Evolutionary conservation across 2,113 vertebrate genomes (phyloP), one percentile per base, ranked within the genome.

Genomic region (Cardinalis cardinalis): DNA sequence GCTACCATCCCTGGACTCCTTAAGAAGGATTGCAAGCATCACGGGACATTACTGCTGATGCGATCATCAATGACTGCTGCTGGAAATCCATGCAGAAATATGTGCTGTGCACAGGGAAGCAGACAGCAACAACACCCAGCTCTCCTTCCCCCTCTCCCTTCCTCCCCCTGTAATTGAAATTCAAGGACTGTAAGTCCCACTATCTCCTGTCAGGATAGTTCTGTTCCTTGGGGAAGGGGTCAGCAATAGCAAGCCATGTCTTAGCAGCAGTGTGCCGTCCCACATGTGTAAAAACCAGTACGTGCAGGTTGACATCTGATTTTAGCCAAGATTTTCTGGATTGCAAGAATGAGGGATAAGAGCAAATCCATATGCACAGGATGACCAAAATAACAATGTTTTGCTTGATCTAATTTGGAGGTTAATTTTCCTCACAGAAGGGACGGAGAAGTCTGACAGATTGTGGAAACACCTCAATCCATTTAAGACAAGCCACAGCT

Each of bases 71-170:
- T 82, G 81, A 63, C 74, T 95, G 78, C 84, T 83, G 84, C 90
- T 90, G 68, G 66, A 94, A 95, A 93, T 89, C 88, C 89, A 70
- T 76, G 84, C 93, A 94, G 87, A 95, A 94, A 90, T 52, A 41
- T 25, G 34, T 84, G 68, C 46, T 70, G 12, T 85, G 75, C 78
- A 92, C 71, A 77, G 81, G 60, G 64, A 92, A 89, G 71, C 74
- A 92, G 64, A 43, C 26, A 92, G 38, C 51, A 82, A 55, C 56
- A 85, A 74, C 34, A 82, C 11, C 14, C 46, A 56, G 14, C 51
- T 93, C 63, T 84, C 43, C 41, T 77, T 71, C 73, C 36, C 15
- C n/a, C 41, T 66, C 36, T 79, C 43, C 73, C 36, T 92, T 87
- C 81, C 75, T 79, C 52, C 48, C 55, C 46, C 43, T 89, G 40